Conservation (phyloP, 2,797 vertebrate genomes). For the Myiothlypis coronata region DNA sequence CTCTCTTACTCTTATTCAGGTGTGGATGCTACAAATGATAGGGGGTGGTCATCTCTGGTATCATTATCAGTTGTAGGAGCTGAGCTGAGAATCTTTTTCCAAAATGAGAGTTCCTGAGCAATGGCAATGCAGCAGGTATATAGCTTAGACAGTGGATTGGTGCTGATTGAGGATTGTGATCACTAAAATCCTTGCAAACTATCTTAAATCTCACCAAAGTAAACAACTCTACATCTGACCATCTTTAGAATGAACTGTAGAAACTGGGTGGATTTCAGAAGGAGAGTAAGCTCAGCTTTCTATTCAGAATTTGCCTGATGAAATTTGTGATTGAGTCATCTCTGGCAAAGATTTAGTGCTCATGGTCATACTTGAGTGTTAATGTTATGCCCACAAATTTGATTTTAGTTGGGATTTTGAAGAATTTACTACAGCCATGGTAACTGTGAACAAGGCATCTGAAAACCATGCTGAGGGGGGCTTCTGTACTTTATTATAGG, state of each 20-base stretch:
- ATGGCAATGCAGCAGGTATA: not conserved
- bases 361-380: not conserved
- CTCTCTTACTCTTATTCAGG: not conserved
- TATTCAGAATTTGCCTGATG: not conserved
- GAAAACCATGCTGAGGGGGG: not conserved
- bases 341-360: not conserved
- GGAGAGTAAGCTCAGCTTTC: not conserved
- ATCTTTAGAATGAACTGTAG: not conserved
- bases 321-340: not conserved
- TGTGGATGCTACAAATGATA: not conserved
- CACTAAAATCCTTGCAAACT: not conserved
- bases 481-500: not conserved
- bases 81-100: not conserved
- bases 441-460: not conserved
- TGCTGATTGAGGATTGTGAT: not conserved
- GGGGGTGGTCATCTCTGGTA: not conserved
- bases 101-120: not conserved
- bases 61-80: fast-evolving
- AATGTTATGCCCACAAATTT: not conserved
- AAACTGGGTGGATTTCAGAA: not conserved
- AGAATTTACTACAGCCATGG: not conserved
- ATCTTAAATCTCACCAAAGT: not conserved
- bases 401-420: not conserved
- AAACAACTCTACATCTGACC: not conserved
- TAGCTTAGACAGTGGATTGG: not conserved